Percentiles rank a stretch among this genome's conserved stretches.
phyloP scores from a whole-genome alignment of 23 tunicate species.

The Styela plicata region DNA sequence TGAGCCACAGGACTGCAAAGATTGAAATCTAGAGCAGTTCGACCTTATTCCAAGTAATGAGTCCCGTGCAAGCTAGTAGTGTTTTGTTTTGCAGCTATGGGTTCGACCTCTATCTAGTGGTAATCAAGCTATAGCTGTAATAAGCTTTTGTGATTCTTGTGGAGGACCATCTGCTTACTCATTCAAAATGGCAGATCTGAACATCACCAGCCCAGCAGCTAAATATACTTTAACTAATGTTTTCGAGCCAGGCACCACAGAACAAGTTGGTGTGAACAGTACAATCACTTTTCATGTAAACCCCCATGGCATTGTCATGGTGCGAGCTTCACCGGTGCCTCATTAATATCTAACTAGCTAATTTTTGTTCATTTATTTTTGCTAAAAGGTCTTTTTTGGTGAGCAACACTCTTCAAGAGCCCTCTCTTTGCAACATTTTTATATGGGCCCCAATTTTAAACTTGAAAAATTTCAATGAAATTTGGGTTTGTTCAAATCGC shows the following conservation, averaged over 20 bases:
- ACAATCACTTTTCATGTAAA: slow-evolving; percentile 31
- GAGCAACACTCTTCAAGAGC: too few relatives aligned
- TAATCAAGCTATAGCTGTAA: slow-evolving; percentile 66
- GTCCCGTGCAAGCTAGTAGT: too few relatives aligned
- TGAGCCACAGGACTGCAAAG: too few relatives aligned
- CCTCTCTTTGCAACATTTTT: too few relatives aligned
- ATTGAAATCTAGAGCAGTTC: too few relatives aligned
- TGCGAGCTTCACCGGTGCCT: slow-evolving; percentile 38
- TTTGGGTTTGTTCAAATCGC: too few relatives aligned
- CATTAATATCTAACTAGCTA: not conserved
- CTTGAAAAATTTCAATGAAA: too few relatives aligned
- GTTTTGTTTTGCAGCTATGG: slow-evolving; percentile 67
- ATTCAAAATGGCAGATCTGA: slow-evolving; percentile 39
- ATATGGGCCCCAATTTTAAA: too few relatives aligned
- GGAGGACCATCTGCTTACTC: slow-evolving; percentile 44
- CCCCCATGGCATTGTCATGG: slow-evolving; percentile 59
- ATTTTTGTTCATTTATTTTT: too few relatives aligned
- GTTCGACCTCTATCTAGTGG: slow-evolving; percentile 36
- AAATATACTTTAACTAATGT: slow-evolving; percentile 35
- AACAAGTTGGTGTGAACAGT: slow-evolving; percentile 26
- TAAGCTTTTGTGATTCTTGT: slow-evolving; percentile 38
- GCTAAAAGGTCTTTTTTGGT: too few relatives aligned
- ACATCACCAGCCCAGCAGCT: slow-evolving; percentile 17
- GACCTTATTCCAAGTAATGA: too few relatives aligned
- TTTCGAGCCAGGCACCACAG: slow-evolving; percentile 14